Evolutionary conservation across 2,888 invertebrate species (phyloP).

Genomic region (Pedicia rivosa): DNA sequence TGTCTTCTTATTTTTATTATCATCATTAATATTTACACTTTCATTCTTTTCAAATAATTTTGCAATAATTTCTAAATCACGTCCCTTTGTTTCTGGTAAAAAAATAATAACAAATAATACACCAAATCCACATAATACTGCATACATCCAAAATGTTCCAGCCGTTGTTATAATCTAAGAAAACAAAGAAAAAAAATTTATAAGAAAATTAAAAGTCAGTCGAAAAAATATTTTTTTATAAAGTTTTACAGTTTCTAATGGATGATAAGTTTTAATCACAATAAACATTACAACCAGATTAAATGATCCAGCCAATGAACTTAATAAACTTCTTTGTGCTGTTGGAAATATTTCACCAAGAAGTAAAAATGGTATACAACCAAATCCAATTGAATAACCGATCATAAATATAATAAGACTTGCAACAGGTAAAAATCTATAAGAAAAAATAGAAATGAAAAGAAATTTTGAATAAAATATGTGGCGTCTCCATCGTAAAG

Average conservation of each 20-base stretch:
- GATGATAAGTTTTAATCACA: slow-evolving; percentile 39
- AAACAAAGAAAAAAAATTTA: slow-evolving; percentile 1
- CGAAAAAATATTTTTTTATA: background rate
- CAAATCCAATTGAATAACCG: slow-evolving; percentile 44
- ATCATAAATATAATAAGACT: slow-evolving; percentile 41
- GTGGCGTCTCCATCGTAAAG: too few species aligned
- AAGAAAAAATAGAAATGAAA: slow-evolving; percentile 3
- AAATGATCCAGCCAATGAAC: slow-evolving; percentile 38
- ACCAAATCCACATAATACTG: slow-evolving; percentile 33
- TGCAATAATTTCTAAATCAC: slow-evolving; percentile 47
- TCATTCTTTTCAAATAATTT: slow-evolving; percentile 14
- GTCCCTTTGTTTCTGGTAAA: slow-evolving; percentile 56
- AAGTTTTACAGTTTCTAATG: slow-evolving; percentile 26
- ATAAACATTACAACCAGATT: slow-evolving; percentile 38
- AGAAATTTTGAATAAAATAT: background rate
- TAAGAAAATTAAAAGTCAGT: background rate
- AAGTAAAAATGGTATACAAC: slow-evolving; percentile 43
- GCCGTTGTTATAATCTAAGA: slow-evolving; percentile 33
- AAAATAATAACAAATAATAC: slow-evolving; percentile 36
- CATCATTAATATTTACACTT: background rate
- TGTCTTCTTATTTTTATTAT: background rate
- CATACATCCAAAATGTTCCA: slow-evolving; percentile 40
- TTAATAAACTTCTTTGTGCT: slow-evolving; percentile 36
- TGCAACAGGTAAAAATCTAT: slow-evolving; percentile 36
- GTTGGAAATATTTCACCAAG: slow-evolving; percentile 44